These are phyloP conservation scores for Entomobrya proxima DNA, from an alignment of 2,888 invertebrate genomes.

Conservation along the genomic window DNA sequence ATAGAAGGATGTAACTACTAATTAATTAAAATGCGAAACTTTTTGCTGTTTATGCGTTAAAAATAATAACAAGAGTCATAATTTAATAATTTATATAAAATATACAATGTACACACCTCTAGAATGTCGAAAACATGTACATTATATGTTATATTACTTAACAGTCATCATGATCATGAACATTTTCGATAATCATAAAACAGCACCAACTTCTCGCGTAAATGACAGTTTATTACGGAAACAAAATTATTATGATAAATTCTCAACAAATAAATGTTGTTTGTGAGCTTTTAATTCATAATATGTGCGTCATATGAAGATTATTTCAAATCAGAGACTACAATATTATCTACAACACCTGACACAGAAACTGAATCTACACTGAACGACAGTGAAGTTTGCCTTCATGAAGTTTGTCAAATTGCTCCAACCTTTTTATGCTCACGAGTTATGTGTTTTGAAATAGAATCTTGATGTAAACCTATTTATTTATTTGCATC, in stretches of 20 bases:
- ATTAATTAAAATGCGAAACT: slow-evolving; percentile 12
- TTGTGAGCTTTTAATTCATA: slow-evolving; percentile 47
- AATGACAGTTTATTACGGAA: slow-evolving; percentile 48
- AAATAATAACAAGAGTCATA: too few relatives aligned
- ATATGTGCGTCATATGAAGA: neutral
- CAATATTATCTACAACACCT: too few relatives aligned
- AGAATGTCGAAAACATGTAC: neutral
- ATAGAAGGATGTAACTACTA: slow-evolving; percentile 1
- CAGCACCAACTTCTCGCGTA: slow-evolving; percentile 62
- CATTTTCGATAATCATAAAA: slow-evolving; percentile 57
- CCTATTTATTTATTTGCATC: too few relatives aligned
- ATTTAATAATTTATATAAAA: slow-evolving; percentile 29
- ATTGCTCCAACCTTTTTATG: too few relatives aligned
- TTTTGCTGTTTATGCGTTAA: neutral
- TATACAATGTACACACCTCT: slow-evolving; percentile 33
- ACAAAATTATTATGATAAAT: slow-evolving; percentile 24
- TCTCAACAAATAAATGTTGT: neutral
- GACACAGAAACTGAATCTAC: too few relatives aligned
- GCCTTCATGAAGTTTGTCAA: too few relatives aligned
- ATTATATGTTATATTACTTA: slow-evolving; percentile 40
- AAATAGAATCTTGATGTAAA: too few relatives aligned
- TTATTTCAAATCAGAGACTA: too few relatives aligned
- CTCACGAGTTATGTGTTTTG: too few relatives aligned
- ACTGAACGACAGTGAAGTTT: too few relatives aligned
- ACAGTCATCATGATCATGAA: slow-evolving; percentile 62